Evolutionary conservation across 2,888 invertebrate species (phyloP).

Genomic region (Esperia sulphurella): DNA sequence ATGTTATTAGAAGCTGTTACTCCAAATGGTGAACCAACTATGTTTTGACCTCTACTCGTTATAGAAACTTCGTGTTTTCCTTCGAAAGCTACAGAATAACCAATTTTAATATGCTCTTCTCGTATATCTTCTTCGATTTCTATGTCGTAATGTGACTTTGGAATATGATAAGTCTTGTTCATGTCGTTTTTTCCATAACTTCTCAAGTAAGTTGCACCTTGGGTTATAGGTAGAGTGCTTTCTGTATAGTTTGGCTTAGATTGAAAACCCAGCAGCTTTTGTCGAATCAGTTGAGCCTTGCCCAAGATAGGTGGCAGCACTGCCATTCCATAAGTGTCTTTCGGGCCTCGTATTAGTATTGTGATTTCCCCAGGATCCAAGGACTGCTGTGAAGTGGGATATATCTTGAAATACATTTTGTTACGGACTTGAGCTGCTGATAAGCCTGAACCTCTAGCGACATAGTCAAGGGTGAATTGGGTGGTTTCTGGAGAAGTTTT

Average conservation of each 20-base stretch:
- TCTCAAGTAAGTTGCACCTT: constrained; percentile 64
- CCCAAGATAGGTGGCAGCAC: constrained; percentile 66
- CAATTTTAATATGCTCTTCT: constrained; percentile 71
- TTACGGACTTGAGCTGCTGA: constrained; percentile 77
- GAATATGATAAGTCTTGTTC: constrained; percentile 68
- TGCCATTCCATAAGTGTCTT: constrained; percentile 64
- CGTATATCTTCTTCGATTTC: constrained; percentile 67
- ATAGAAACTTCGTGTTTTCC: constrained; percentile 80
- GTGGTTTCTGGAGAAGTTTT: constrained; percentile 54
- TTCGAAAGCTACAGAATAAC: constrained; percentile 67
- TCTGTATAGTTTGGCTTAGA: constrained; percentile 54
- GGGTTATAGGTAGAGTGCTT: constrained; percentile 61
- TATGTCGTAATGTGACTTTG: constrained; percentile 72
- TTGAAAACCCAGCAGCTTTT: constrained; percentile 62
- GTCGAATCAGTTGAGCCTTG: constrained; percentile 67
- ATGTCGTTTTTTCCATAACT: constrained; percentile 67
- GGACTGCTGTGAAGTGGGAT: constrained; percentile 72
- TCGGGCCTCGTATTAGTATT: constrained; percentile 69
- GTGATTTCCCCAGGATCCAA: constrained; percentile 70
- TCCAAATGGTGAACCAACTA: constrained; percentile 80
- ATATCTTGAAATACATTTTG: constrained; percentile 79
- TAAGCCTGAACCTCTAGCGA: constrained; percentile 81
- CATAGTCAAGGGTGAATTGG: constrained; percentile 72
- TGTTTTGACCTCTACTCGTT: constrained; percentile 74
- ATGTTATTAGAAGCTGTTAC: constrained; percentile 67